Conservation (phyloP, 2,888 invertebrate species). For the Troides aeacus region DNA sequence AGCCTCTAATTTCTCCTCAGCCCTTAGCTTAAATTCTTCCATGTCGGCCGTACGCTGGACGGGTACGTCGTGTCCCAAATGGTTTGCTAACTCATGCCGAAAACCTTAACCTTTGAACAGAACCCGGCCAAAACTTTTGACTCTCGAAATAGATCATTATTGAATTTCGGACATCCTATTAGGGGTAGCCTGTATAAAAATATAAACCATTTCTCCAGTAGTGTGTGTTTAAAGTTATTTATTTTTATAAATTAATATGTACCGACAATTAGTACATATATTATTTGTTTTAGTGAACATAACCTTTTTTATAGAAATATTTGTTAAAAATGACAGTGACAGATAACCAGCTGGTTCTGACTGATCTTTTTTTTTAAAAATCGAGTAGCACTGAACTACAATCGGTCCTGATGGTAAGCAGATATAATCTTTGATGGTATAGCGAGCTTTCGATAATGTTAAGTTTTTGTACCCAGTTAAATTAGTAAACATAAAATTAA, state of each 20-base stretch:
- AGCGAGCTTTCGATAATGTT: too few relatives aligned
- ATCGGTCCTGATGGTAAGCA: too few relatives aligned
- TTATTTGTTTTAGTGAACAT: constrained; percentile 33
- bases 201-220: neutral
- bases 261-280: neutral
- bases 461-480: too few relatives aligned
- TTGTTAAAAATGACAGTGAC: constrained; percentile 21
- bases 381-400: too few relatives aligned
- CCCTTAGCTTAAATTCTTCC: constrained; percentile 71
- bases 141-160: constrained; percentile 68
- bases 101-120: constrained; percentile 76
- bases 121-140: constrained; percentile 64
- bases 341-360: constrained; percentile 17
- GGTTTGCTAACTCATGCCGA: constrained; percentile 57
- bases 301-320: constrained; percentile 24
- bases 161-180: constrained; percentile 24
- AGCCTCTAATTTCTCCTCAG: constrained; percentile 73
- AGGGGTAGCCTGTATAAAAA: neutral
- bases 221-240: neutral
- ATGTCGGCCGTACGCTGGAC: constrained; percentile 55
- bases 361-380: neutral
- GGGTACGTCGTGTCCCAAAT: constrained; percentile 45
- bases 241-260: neutral
- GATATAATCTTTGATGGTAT: too few relatives aligned
- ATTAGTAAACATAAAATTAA: too few relatives aligned